Conservation (phyloP, 2,888 invertebrate genomes). For the Merodon equestris region DNA sequence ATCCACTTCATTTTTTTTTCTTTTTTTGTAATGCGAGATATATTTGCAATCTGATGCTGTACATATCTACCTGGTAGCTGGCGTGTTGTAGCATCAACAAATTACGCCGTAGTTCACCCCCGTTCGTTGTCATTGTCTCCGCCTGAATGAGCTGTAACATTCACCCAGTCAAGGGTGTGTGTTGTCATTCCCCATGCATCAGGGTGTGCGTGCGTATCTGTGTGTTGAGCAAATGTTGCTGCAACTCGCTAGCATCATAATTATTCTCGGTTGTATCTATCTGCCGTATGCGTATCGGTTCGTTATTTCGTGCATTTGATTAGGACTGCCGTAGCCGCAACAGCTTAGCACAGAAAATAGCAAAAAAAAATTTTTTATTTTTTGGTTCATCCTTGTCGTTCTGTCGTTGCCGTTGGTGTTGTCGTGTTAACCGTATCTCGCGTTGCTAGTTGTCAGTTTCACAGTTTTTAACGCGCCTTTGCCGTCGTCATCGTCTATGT, state of each 20-base stretch:
- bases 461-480: not conserved
- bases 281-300: constrained; percentile 48
- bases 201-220: constrained; percentile 35
- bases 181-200: not conserved
- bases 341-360: not conserved
- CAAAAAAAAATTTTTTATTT: constrained; percentile 12
- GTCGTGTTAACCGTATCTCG: too few species aligned
- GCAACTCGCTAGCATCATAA: constrained; percentile 53
- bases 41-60: constrained; percentile 41
- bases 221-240: constrained; percentile 42
- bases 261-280: constrained; percentile 14
- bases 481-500: constrained; percentile 1
- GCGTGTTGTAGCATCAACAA: too few species aligned
- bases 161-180: not conserved
- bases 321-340: constrained; percentile 16
- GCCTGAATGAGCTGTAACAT: not conserved
- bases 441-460: too few species aligned
- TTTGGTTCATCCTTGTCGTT: constrained; percentile 9
- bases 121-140: constrained; percentile 10
- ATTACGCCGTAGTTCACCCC: constrained; percentile 10
- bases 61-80: not conserved
- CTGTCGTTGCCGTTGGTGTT: constrained; percentile 3
- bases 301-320: constrained; percentile 37
- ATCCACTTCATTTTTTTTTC: constrained; percentile 14
- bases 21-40: constrained; percentile 37